Conservation (phyloP, 2,797 vertebrate species). For the Craterocephalus amniculus region DNA sequence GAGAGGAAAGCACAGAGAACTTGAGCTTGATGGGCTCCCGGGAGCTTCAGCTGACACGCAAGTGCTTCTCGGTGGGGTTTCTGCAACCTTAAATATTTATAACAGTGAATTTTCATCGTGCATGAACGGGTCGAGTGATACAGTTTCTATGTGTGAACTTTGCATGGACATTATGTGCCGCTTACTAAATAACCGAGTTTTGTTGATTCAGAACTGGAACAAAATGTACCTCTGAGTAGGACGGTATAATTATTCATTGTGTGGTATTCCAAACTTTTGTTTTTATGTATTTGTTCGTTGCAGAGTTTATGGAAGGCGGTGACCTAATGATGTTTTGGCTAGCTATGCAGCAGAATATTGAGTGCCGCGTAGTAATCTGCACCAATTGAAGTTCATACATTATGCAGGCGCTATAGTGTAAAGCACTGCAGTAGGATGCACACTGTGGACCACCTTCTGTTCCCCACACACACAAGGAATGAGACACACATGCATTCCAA, state of each 20-base stretch:
- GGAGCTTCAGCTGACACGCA: slow-evolving; percentile 71
- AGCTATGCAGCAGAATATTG: slow-evolving; percentile 53
- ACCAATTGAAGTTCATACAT: slow-evolving; percentile 70
- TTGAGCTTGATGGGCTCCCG: slow-evolving; percentile 59
- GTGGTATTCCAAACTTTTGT: slow-evolving; percentile 32
- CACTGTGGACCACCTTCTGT: slow-evolving; percentile 56
- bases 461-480: slow-evolving; percentile 21
- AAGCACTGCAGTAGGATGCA: slow-evolving; percentile 59
- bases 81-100: slow-evolving; percentile 74
- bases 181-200: slow-evolving; percentile 35
- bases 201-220: slow-evolving; percentile 29
- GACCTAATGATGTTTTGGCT: slow-evolving; percentile 57
- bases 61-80: slow-evolving; percentile 65
- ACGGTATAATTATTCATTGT: slow-evolving; percentile 34
- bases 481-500: slow-evolving; percentile 41
- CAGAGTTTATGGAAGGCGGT: slow-evolving; percentile 46
- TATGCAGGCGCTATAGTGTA: slow-evolving; percentile 68
- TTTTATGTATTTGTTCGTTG: slow-evolving; percentile 31
- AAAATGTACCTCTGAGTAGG: slow-evolving; percentile 28
- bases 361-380: slow-evolving; percentile 66
- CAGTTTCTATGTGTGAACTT: slow-evolving; percentile 53
- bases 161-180: slow-evolving; percentile 29
- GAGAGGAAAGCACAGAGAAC: slow-evolving; percentile 64
- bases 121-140: slow-evolving; percentile 67
- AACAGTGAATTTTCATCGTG: slow-evolving; percentile 58